Evolutionary conservation across 53 echinoderm and acorn worm genomes (phyloP), one percentile per base, ranked within the genome.

Genomic region (Holothuria leucospilota): DNA sequence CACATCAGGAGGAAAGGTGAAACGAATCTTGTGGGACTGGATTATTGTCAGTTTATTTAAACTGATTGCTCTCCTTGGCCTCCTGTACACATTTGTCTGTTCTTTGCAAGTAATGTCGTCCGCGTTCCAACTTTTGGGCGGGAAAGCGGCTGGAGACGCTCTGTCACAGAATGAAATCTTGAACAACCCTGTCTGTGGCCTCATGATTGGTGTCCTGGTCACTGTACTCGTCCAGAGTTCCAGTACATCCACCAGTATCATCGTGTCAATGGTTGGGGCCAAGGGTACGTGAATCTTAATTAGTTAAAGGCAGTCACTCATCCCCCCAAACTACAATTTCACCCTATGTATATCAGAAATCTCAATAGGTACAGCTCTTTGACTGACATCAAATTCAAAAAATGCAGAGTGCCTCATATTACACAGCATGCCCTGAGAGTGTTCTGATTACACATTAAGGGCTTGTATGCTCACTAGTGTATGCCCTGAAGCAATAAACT

Each of bases 221-320:
- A 97, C 98, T 4, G 98, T 97, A 28, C 91, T 97, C 25, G 98
- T 97, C 13, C 98, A 97, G 59, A 95, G 95, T 53, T 97, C 98
- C 60, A 95, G 95, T 59, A 97, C 98, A 1, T 97, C 98, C 23
- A 97, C 98, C 8, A 95, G 95, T 18, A 95, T 97, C 79, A 84
- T 97, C 20, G 98, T 97, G 0, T 86, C 98, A 14, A 97, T 97
- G 95, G 93, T 95, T 29, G 93, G 89, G 8, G 95, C 98, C 0
- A 30, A 66, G 27, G 89, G 94, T 95, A 66, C 77, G 95, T 23
- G 41, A 67, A 28, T 67, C 28, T 67, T 56, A 52, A 14, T 52
- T 52, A 52, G 40, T 7, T 40, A 40, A 40, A 40, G n/a, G n/a
- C n/a, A n/a, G n/a, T n/a, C n/a, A n/a, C n/a, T n/a, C n/a, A n/a